Evolutionary conservation across 1,140 invertebrate genomes (phyloP).

Genomic region (Ylistrum balloti): DNA sequence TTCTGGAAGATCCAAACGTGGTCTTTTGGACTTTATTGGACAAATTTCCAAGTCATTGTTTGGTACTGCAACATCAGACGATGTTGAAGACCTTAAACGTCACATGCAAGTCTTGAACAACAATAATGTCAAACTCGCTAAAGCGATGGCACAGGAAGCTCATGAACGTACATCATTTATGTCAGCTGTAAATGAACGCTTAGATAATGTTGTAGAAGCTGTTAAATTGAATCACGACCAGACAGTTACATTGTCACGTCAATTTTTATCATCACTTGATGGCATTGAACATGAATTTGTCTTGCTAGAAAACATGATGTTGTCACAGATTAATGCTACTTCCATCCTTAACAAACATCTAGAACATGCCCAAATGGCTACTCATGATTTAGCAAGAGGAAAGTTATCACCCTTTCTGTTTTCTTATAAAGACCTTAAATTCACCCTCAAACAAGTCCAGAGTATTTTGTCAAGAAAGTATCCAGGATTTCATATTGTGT

Average conservation of each 20-base stretch:
- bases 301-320: no score
- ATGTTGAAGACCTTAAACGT: no score
- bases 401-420: no score
- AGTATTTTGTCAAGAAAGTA: conserved; percentile 3
- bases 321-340: no score
- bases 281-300: no score
- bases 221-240: conserved; percentile 45
- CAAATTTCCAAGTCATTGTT: no score
- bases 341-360: conserved; percentile 46
- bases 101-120: conserved; percentile 51
- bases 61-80: no score
- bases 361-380: conserved; percentile 49
- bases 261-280: conserved; percentile 37
- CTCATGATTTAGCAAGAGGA: conserved; percentile 23
- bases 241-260: background rate
- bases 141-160: no score
- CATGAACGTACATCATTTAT: conserved; percentile 52
- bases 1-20: no score
- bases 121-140: no score
- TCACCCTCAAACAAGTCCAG: conserved; percentile 48
- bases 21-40: no score
- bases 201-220: conserved; percentile 47
- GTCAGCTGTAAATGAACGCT: conserved; percentile 33
- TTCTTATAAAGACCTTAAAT: conserved; percentile 41
- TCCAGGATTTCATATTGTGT: conserved; percentile 33